Evolutionary conservation across 2,113 vertebrate species (phyloP).

Genomic region (Trematocara zebra): DNA sequence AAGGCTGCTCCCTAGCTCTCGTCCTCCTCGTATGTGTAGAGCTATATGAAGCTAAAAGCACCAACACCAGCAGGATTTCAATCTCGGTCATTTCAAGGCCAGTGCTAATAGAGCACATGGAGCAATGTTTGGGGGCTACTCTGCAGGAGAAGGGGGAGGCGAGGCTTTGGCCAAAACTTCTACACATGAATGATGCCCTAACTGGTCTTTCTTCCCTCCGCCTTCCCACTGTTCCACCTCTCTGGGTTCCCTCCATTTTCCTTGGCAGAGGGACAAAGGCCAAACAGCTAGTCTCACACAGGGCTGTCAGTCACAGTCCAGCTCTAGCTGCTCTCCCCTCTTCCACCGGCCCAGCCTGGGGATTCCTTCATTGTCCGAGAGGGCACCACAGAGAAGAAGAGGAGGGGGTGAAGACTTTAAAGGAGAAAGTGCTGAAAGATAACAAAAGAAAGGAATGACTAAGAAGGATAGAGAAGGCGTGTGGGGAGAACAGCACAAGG

Average conservation of each 20-base stretch:
- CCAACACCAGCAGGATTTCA: background rate
- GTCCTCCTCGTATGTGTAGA: background rate
- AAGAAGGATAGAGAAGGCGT: constrained; percentile 18
- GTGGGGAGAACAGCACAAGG: background rate
- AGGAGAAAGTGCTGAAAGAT: constrained; percentile 18
- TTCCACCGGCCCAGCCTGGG: constrained; percentile 9
- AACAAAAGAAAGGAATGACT: constrained; percentile 54
- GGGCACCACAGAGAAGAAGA: constrained; percentile 13
- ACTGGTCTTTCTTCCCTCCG: constrained; percentile 25
- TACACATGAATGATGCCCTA: constrained; percentile 38
- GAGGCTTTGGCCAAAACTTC: background rate
- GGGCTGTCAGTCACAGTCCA: constrained; percentile 59
- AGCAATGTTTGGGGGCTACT: background rate
- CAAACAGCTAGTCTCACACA: constrained; percentile 46
- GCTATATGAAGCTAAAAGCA: background rate
- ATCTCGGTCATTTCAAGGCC: background rate
- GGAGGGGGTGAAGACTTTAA: constrained; percentile 28
- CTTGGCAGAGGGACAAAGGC: constrained; percentile 60
- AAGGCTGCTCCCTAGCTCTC: background rate
- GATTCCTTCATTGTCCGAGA: constrained; percentile 63
- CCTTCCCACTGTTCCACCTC: constrained; percentile 23
- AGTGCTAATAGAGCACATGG: background rate
- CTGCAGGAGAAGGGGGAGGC: background rate
- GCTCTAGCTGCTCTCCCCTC: background rate
- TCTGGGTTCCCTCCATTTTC: constrained; percentile 54